Evolutionary conservation across 2,888 invertebrate species (phyloP), one percentile per base, ranked within the genome.

Genomic region (Trichopria drosophilae): DNA sequence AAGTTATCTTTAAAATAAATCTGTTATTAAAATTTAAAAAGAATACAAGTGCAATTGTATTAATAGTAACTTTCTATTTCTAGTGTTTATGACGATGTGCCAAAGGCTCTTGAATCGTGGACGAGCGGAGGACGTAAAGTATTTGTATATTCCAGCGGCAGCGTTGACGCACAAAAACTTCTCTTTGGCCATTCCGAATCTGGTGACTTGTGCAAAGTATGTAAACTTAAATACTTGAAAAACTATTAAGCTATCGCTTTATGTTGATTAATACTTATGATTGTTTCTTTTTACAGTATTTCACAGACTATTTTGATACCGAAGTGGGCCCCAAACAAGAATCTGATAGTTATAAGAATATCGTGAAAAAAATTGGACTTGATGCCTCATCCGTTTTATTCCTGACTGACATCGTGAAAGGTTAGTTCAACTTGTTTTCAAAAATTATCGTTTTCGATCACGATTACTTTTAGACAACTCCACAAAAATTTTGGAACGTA

Each of bases 141-240:
- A 39, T 93, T 86, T 69, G 85, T 95, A 54, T 97, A 91, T 75
- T 96, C 96, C 0, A 94, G 94, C 19, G 96, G 95, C 36, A 93
- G 93, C 46, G 84, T 92, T 1, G 86, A 88, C 64, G 90, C 95
- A 10, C 97, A 97, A 74, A 89, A 92, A 70, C 79, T 95, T 7
- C 80, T 96, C 3, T 94, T 96, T 73, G 80, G 81, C 0, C 80
- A 91, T 73, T 85, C 92, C 3, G 76, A 79, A 13, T 80, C 83
- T 34, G 96, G 96, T 1, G 86, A 96, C 74, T 71, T 96, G 57
- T 77, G 85, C 9, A 75, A 80, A 62, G 83, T 84, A 32, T 75
- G 78, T 46, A 19, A 19, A 20, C n/a, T 42, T n/a, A 9, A 13
- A 26, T 12, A 37, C 15, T 9, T 26, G 6, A 13, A 7, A 18